These are phyloP conservation scores for Catostomus latipinnis DNA, from an alignment of 2,797 vertebrate genomes.

Conservation along the genomic window DNA sequence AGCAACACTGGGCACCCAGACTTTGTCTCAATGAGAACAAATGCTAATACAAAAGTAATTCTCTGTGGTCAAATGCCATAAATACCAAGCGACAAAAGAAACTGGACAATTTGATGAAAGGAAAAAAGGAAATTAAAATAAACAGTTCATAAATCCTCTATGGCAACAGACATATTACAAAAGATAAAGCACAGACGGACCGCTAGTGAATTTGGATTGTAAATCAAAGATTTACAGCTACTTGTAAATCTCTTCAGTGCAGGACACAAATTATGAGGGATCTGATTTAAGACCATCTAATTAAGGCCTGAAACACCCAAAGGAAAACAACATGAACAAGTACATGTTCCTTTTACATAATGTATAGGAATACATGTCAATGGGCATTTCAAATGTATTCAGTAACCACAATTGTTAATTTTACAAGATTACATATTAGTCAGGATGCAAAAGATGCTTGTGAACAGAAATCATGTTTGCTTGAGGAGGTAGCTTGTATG, in stretches of 20 bases:
- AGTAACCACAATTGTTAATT: no score
- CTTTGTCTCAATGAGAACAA: conserved; percentile 22
- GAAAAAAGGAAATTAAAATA: conserved; percentile 42
- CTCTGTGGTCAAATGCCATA: conserved; percentile 30
- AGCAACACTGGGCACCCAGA: background rate
- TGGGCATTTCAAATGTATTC: no score
- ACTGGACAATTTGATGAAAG: conserved; percentile 23
- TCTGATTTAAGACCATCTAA: conserved; percentile 1
- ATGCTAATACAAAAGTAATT: conserved; percentile 27
- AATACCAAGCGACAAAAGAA: conserved; percentile 36
- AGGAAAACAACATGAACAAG: background rate
- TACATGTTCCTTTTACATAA: no score
- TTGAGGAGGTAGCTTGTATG: no score
- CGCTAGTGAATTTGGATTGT: conserved; percentile 14
- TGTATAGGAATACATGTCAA: no score
- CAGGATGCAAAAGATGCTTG: no score
- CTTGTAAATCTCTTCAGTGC: conserved; percentile 18
- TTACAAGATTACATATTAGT: no score
- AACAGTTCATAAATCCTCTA: conserved; percentile 41
- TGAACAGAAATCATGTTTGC: no score
- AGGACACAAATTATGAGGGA: conserved; percentile 2
- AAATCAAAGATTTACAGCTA: conserved; percentile 40
- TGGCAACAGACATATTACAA: conserved; percentile 43
- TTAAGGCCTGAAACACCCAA: conserved; percentile 18
- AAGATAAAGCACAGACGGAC: conserved; percentile 40